Percentiles rank a stretch among this genome's conserved stretches.
Evolutionary conservation across 2,797 vertebrate genomes (phyloP).

Genomic region (Tenualosa thibaudeaui): DNA sequence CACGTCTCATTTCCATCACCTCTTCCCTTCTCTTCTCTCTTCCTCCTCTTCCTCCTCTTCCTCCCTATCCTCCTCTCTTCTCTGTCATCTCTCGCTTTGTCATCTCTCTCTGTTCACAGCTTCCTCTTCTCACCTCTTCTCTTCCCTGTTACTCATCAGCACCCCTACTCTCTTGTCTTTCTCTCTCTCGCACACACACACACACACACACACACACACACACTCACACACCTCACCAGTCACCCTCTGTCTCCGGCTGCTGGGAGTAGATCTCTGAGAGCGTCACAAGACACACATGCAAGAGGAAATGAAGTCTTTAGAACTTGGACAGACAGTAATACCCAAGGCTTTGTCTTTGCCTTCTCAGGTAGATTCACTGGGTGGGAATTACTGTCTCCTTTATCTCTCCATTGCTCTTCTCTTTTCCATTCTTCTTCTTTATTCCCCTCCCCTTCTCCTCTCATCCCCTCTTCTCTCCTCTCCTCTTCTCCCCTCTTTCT

Average conservation of each 20-base stretch:
- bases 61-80: neutral
- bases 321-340: conserved; percentile 5
- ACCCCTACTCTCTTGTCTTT: too few species aligned
- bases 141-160: neutral
- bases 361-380: neutral
- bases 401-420: too few species aligned
- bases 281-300: neutral
- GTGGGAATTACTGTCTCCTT: neutral
- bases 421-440: too few species aligned
- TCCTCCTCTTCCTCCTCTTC: neutral
- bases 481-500: too few species aligned
- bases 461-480: neutral
- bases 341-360: conserved; percentile 3
- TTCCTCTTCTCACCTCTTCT: neutral
- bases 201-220: too few species aligned
- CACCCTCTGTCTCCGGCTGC: too few species aligned
- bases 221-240: too few species aligned
- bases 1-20: neutral
- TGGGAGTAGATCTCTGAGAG: too few species aligned
- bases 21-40: neutral
- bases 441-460: neutral
- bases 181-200: too few species aligned
- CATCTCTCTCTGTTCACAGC: too few species aligned
- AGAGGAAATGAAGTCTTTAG: neutral
- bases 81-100: neutral